A percentile compares a stretch with the other conserved stretches of the same genome.
These are phyloP conservation scores for Calonectris borealis DNA, from an alignment of 2,113 vertebrate species.

Conservation along the genomic window DNA sequence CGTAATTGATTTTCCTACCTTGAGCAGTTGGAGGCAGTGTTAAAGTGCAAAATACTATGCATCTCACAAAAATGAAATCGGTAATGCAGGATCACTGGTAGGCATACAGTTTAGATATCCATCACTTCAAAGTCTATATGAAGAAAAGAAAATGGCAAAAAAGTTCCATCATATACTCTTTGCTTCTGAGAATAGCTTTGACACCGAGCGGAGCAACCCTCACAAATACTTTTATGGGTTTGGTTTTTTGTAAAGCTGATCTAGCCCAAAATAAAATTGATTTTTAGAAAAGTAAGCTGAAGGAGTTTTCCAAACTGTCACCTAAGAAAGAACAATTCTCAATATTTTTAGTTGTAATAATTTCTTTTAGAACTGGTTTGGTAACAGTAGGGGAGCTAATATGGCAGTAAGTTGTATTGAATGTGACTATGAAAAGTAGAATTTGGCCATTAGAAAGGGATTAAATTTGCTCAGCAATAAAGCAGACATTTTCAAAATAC, in stretches of 20 bases:
- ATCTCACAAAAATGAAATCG: accelerated
- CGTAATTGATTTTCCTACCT: neutral
- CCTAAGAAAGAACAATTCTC: neutral
- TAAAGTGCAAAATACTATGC: neutral
- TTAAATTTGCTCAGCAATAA: neutral
- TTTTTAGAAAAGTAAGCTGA: neutral
- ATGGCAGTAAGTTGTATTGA: neutral
- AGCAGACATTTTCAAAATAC: neutral
- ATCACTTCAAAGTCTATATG: neutral
- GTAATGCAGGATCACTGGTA: neutral
- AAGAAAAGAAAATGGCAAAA: neutral
- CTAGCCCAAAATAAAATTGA: neutral
- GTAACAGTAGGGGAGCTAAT: neutral
- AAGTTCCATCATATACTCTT: neutral
- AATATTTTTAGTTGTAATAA: neutral
- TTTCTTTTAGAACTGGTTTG: neutral
- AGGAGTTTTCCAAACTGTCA: neutral
- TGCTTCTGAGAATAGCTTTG: neutral
- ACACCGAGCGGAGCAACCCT: neutral
- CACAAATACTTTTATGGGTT: neutral
- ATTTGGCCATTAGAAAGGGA: neutral
- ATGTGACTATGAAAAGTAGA: neutral
- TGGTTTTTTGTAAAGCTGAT: neutral
- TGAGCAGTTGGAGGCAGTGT: neutral
- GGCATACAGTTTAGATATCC: neutral